phyloP scores from a whole-genome alignment of 2,113 vertebrate genomes.

The Tragelaphus scriptus region DNA sequence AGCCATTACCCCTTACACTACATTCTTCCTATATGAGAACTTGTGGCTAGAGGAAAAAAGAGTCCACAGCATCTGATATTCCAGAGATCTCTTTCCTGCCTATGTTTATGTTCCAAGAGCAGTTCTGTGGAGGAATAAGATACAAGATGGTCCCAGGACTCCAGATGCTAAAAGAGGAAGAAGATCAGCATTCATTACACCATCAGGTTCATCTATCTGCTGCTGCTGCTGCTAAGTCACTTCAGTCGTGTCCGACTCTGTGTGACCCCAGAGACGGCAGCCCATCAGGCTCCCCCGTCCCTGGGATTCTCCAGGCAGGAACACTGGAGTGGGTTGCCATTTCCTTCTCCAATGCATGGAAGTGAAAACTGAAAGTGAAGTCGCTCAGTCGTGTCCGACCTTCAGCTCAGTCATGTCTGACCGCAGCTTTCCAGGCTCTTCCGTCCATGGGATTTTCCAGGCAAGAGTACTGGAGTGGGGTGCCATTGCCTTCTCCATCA shows the following conservation, averaged over 20 bases:
- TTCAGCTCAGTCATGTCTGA: too few relatives aligned
- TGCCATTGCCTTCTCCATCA: neutral
- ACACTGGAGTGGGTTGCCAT: too few relatives aligned
- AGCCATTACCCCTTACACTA: neutral
- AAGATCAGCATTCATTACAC: neutral
- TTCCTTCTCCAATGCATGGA: too few relatives aligned
- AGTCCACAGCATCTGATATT: neutral
- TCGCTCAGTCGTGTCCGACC: too few relatives aligned
- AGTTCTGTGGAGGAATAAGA: neutral
- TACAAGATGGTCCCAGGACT: neutral
- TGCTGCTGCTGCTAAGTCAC: too few relatives aligned
- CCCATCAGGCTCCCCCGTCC: too few relatives aligned
- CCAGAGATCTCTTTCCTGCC: neutral
- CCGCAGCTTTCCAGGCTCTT: too few relatives aligned
- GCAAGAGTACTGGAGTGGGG: too few relatives aligned
- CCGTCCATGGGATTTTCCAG: too few relatives aligned
- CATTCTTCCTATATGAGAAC: neutral
- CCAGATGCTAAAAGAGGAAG: neutral
- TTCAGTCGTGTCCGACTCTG: too few relatives aligned
- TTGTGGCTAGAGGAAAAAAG: neutral
- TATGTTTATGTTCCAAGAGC: neutral
- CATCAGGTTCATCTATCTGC: accelerated
- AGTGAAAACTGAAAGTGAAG: too few relatives aligned
- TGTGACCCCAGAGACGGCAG: accelerated
- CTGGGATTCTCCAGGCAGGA: too few relatives aligned